Evolutionary conservation across 2,797 vertebrate species (phyloP).

Genomic region (Pitangus sulphuratus): DNA sequence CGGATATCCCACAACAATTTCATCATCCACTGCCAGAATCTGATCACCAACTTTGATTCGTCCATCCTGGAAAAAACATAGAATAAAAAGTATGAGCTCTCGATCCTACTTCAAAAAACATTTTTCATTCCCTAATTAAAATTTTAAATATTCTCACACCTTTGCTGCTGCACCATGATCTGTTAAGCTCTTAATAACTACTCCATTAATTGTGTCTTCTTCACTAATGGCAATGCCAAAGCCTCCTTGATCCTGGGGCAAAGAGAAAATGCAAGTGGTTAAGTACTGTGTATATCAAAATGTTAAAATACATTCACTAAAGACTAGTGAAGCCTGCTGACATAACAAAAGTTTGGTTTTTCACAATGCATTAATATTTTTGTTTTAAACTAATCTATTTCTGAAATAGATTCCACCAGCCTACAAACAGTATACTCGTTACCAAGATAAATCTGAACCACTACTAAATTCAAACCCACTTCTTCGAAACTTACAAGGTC

Average conservation of each 20-base stretch:
- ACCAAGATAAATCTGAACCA: not conserved
- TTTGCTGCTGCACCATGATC: constrained; percentile 81
- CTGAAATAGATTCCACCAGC: not conserved
- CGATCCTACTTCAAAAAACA: not conserved
- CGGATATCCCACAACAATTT: constrained; percentile 82
- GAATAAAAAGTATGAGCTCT: not conserved
- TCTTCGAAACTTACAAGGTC: not conserved
- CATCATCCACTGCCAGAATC: constrained; percentile 85
- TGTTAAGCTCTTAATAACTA: constrained; percentile 83
- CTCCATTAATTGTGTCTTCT: constrained; percentile 79
- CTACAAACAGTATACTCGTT: not conserved
- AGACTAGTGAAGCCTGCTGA: not conserved
- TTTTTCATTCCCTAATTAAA: not conserved
- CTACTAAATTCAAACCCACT: not conserved
- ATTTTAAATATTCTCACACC: constrained; percentile 64
- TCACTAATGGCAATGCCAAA: constrained; percentile 86
- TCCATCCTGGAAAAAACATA: constrained; percentile 80
- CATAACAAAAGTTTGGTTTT: not conserved
- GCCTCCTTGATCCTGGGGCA: constrained; percentile 84
- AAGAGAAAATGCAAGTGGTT: not conserved
- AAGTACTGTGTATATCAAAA: not conserved
- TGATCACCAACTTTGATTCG: constrained; percentile 84
- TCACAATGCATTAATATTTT: not conserved
- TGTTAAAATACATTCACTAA: not conserved
- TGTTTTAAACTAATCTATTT: not conserved